Evolutionary conservation across 2,888 invertebrate genomes (phyloP).

Genomic region (Cheilosia pagana): DNA sequence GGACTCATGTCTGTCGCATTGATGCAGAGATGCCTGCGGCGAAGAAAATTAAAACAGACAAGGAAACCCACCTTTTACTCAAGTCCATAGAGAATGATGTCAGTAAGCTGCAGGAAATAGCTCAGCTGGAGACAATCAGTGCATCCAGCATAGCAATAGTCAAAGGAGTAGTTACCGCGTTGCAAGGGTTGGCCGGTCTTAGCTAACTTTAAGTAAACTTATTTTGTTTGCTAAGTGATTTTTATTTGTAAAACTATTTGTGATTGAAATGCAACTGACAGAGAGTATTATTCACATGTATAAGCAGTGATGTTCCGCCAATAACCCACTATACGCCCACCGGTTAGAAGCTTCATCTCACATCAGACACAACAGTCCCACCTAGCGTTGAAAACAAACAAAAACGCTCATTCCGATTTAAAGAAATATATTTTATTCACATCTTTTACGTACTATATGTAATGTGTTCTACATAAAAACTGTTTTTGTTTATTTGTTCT

Average conservation of each 20-base stretch:
- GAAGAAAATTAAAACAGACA: conserved; percentile 20
- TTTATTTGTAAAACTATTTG: not conserved
- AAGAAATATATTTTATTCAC: conserved; percentile 68
- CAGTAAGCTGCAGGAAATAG: not conserved
- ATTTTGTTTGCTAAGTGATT: too few relatives aligned
- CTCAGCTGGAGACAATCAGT: not conserved
- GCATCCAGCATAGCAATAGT: conserved; percentile 11
- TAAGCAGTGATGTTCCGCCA: too few relatives aligned
- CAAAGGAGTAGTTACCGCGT: conserved; percentile 12
- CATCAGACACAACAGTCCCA: not conserved
- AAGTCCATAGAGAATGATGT: conserved; percentile 29
- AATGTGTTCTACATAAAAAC: conserved; percentile 43
- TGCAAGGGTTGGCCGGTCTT: not conserved
- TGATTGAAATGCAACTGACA: too few relatives aligned
- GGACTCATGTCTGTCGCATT: conserved; percentile 1
- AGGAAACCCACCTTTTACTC: conserved; percentile 10
- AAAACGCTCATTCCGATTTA: conserved; percentile 26
- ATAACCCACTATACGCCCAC: too few relatives aligned
- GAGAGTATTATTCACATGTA: too few relatives aligned
- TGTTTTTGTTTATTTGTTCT: conserved; percentile 24
- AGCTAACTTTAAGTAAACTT: conserved; percentile 16
- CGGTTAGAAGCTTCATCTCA: too few relatives aligned
- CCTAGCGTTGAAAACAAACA: not conserved
- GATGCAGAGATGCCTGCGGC: not conserved
- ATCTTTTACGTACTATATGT: conserved; percentile 49